Evolutionary conservation across 2,888 invertebrate species (phyloP), one percentile per base, ranked within the genome.

Genomic region (Brassicogethes aeneus): DNA sequence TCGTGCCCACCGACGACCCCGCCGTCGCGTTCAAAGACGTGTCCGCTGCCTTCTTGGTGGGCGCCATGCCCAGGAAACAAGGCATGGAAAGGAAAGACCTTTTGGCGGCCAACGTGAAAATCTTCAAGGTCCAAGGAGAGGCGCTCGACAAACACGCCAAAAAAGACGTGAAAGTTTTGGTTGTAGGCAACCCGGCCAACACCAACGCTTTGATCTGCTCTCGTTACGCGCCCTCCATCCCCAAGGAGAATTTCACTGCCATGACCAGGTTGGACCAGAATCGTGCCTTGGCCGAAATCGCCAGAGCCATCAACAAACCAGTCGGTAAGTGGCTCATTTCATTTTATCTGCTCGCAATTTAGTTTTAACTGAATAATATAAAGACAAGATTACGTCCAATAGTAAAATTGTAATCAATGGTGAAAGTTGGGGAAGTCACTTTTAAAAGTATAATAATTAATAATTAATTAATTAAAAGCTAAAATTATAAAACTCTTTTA

Each of bases 241-340:
- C 97, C 13, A 84, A 83, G 56, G 85, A 90, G 64, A 97, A 97
- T 70, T 97, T 99, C 68, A 87, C 91, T 30, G 96, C 96, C 7
- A 93, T 99, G 90, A 99, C 99, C 0, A 79, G 99, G 47, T 76
- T 99, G 37, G 99, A 99, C 70, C 97, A 99, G 67, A 99, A 99
- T 70, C 82, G 99, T 60, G 97, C 97, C 3, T 85, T 85, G 58
- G 85, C 91, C 42, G 93, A 94, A 70, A 70, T 90, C 50, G 88
- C 89, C 17, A 73, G 75, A n/a, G 81, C 80, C 60, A 55, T 85
- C 29, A 76, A 76, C 12, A 73, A 81, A 1, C 76, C 77, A 46
- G 82, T 90, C 16, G 77, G 79, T 45, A 75, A 82, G 87, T 57
- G 17, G 32, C n/a, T 15, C 2, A 37, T 96, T 13, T 52, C 47